Evolutionary conservation across 1,140 invertebrate genomes (phyloP), one percentile per base, ranked within the genome.

Genomic region (Cataglyphis hispanica): DNA sequence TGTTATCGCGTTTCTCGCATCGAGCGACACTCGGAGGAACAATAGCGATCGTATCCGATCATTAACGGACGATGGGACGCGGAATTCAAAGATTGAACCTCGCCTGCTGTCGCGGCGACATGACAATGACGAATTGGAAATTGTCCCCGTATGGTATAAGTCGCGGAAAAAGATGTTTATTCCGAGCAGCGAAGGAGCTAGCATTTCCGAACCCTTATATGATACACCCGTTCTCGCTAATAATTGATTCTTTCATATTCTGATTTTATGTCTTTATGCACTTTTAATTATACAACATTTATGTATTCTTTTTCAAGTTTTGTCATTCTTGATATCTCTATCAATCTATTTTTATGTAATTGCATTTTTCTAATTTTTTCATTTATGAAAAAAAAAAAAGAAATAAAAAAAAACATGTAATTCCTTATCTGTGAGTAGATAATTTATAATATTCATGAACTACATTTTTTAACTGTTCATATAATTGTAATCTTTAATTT

Each of bases 1-100:
- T 89, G 84, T 87, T 80, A 80, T 84, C 72, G 84, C 84, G 74
- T 74, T 27, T 50, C 27, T 34, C 27, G 63, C 84, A 81, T 81
- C 66, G 78, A 83, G 67, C 66, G 78, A 74, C 78, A 83, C 67
- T 43, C n/a, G 43, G 43, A 81, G 58, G 84, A 81, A 72, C 84
- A 70, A 80, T 70, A 43, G 84, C 37, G n/a, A 64, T 72, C 56
- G 76, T 19, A 60, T 31, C 67, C 67, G 67, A 72, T 83, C 53
- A 74, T 83, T 83, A 83, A 74, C 50, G 19, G 11, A 8, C 27
- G 78, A 81, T 81, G 67, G 66, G 67, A 60, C 67, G 72, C 19
- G 77, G 37, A n/a, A 53, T 74, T 74, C 70, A 74, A 60, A 74
- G 69, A 72, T 72, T 43, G 13, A 50, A 7, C 25, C 31, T 16